phyloP scores from a whole-genome alignment of 1,140 invertebrate species.

The Drosophila sechellia region DNA sequence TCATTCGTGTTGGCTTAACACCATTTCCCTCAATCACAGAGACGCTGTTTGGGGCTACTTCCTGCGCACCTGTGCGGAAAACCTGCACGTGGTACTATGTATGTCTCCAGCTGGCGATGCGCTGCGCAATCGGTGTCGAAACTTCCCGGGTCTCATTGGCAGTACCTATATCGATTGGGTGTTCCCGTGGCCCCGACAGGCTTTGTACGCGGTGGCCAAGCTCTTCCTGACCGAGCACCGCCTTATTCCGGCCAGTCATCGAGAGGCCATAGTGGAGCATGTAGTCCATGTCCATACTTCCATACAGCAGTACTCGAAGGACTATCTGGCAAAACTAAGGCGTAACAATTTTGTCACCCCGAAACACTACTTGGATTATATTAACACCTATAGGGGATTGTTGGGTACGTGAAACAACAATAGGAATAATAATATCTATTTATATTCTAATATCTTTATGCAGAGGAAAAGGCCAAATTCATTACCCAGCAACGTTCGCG shows the following conservation, averaged over 20 bases:
- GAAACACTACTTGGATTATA: constrained; percentile 95
- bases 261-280: constrained; percentile 90
- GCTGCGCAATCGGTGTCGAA: constrained; percentile 92
- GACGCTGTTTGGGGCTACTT: constrained; percentile 95
- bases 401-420: constrained; percentile 86
- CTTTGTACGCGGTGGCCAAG: constrained; percentile 93
- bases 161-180: constrained; percentile 98
- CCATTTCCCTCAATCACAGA: constrained; percentile 74
- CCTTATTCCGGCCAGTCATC: constrained; percentile 88
- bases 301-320: constrained; percentile 89
- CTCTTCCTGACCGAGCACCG: constrained; percentile 89
- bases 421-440: not conserved
- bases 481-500: constrained; percentile 84
- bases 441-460: not conserved
- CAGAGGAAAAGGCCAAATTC: constrained; percentile 85
- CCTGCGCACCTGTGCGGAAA: constrained; percentile 89
- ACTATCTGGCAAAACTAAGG: constrained; percentile 89
- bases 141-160: constrained; percentile 96
- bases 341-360: constrained; percentile 94
- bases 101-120: constrained; percentile 94
- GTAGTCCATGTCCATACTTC: constrained; percentile 93
- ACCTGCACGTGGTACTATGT: constrained; percentile 94
- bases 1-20: not conserved
- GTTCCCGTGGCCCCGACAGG: constrained; percentile 95
- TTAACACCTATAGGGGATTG: constrained; percentile 90